Evolutionary conservation across 1,140 invertebrate genomes (phyloP).

Genomic region (Popillia japonica): DNA sequence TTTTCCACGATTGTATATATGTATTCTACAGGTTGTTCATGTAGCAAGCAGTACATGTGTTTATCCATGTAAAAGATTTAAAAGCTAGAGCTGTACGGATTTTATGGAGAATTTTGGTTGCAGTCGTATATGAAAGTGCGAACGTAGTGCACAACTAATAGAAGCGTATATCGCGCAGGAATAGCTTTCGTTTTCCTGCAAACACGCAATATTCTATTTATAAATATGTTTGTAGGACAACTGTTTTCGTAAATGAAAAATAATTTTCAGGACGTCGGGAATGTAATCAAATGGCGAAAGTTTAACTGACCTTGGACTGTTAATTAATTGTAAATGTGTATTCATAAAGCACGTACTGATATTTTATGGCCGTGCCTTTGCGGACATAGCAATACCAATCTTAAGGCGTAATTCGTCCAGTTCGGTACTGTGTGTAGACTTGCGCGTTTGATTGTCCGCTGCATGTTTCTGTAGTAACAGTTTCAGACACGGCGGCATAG

Average conservation of each 20-base stretch:
- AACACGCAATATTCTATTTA: slow-evolving; percentile 6
- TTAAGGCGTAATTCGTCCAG: slow-evolving; percentile 27
- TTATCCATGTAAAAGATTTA: no score
- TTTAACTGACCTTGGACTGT: neutral
- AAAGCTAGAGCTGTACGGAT: no score
- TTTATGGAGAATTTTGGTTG: no score
- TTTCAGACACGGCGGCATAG: slow-evolving; percentile 24
- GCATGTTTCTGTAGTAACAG: neutral
- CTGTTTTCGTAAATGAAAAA: neutral
- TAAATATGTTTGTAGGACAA: neutral
- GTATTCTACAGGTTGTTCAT: no score
- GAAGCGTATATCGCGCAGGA: no score
- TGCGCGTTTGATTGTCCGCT: neutral
- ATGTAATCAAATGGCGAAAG: neutral
- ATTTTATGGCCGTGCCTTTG: neutral
- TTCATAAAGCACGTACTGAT: neutral
- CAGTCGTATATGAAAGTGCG: no score
- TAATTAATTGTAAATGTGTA: neutral
- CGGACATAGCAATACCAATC: neutral
- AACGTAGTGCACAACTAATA: no score
- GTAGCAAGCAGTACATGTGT: no score
- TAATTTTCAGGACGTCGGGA: neutral
- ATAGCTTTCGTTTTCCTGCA: no score
- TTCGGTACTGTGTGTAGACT: slow-evolving; percentile 9
- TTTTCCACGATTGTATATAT: no score